phyloP scores from a whole-genome alignment of 1,140 invertebrate species.

The Lepidurus packardi region DNA sequence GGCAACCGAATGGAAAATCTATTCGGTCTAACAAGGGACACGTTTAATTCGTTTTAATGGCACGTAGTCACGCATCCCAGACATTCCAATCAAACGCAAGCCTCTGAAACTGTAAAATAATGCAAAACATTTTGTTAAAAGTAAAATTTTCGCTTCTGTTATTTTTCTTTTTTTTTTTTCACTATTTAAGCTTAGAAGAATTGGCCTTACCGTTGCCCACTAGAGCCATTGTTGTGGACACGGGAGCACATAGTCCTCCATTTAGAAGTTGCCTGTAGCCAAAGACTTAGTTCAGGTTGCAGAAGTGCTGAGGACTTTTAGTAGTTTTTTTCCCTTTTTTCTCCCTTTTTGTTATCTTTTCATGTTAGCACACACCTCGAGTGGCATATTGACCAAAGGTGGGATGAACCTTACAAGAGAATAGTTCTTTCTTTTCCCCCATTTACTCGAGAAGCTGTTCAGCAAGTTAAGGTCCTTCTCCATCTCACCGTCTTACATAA shows the following conservation, averaged over 20 bases:
- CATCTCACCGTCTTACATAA: neutral
- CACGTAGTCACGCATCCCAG: neutral
- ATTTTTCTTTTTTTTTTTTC: too few species aligned
- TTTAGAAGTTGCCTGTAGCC: neutral
- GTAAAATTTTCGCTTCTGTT: too few species aligned
- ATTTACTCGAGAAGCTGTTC: neutral
- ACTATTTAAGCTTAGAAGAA: too few species aligned
- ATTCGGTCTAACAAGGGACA: neutral
- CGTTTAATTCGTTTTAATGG: neutral
- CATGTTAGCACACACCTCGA: conserved; percentile 4
- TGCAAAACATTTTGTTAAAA: too few species aligned
- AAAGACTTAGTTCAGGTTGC: neutral
- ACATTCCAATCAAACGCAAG: neutral
- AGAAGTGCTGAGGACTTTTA: neutral
- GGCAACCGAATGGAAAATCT: neutral
- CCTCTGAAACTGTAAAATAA: too few species aligned
- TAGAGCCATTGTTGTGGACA: neutral
- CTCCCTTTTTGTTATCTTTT: neutral
- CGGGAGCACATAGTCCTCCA: neutral
- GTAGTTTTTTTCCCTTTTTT: neutral
- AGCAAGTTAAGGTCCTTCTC: neutral
- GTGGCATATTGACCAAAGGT: conserved; percentile 21
- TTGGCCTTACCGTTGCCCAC: too few species aligned
- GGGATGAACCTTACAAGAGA: neutral
- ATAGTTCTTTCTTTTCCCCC: neutral